Evolutionary conservation across 2,888 invertebrate genomes (phyloP), one percentile per base, ranked within the genome.

Genomic region (Congeria kusceri): DNA sequence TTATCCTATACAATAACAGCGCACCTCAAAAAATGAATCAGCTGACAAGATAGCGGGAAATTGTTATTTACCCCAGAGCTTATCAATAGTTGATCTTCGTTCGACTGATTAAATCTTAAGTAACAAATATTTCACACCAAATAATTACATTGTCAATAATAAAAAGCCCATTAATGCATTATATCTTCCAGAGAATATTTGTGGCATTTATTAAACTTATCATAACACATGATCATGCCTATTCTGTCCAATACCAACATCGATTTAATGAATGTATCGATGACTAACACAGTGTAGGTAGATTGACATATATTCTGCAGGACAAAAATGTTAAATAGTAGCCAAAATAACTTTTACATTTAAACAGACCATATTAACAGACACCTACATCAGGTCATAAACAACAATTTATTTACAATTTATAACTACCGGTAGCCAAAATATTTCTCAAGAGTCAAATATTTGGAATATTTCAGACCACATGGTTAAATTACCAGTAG

Each of bases 131-230:
- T 72, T 72, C 64, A 65, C 58, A 47, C 46, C 65, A 46, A 57
- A 67, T 67, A 56, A 67, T 46, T 58, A 72, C 25, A 53, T n/a
- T 39, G 39, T 18, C 20, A 32, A 46, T 49, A 25, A 71, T 32
- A 70, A 66, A 63, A n/a, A 59, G 49, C 29, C 46, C 77, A 23
- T 29, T 67, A 56, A 71, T 63, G 39, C 39, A 39, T 39, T 3
- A 39, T 39, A 39, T 39, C 39, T 39, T 39, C 9, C 15, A 15
- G 71, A 23, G 47, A 61, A 71, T 77, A 71, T 56, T 71, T 77
- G 77, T 61, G 77, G 67, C 62, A 32, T 56, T 39, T 44, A 46
- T 63, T 71, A 64, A 23, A 64, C 15, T 32, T 58, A 65, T 59
- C 58, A 29, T 57, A 58, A 58, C 58, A 56, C 47, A 65, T 57